These are phyloP conservation scores for Amphipoea oculea DNA, from an alignment of 2,888 invertebrate genomes.

Conservation along the genomic window DNA sequence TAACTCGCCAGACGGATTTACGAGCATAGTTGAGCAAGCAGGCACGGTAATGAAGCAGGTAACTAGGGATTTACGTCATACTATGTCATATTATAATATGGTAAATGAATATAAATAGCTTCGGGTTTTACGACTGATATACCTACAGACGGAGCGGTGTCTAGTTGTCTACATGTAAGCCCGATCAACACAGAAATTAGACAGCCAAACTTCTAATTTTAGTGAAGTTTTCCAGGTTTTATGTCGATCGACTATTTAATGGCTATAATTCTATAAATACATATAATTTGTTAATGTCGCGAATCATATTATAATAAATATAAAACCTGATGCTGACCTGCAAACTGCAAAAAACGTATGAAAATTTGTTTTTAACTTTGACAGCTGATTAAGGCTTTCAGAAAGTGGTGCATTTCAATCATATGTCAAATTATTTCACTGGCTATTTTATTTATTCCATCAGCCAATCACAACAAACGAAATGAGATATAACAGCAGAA, in stretches of 20 bases:
- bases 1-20: conserved; percentile 44
- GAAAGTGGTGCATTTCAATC: background rate
- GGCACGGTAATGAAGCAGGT: background rate
- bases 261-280: background rate
- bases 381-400: background rate
- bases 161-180: background rate
- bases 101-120: conserved; percentile 12
- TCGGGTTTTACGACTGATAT: background rate
- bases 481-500: background rate
- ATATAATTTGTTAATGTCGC: background rate
- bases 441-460: background rate
- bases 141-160: background rate
- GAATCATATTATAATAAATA: background rate
- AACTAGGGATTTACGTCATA: conserved; percentile 8
- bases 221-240: background rate
- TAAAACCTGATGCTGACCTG: background rate
- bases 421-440: background rate
- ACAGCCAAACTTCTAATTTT: background rate
- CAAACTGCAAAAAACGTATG: background rate
- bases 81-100: background rate
- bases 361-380: background rate
- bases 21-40: conserved; percentile 39
- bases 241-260: background rate
- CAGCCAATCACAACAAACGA: background rate
- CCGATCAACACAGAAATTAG: background rate